phyloP scores from a whole-genome alignment of 30 jellyfish, hydroid and myxozoan genomes.

The Hydractinia echinata region DNA sequence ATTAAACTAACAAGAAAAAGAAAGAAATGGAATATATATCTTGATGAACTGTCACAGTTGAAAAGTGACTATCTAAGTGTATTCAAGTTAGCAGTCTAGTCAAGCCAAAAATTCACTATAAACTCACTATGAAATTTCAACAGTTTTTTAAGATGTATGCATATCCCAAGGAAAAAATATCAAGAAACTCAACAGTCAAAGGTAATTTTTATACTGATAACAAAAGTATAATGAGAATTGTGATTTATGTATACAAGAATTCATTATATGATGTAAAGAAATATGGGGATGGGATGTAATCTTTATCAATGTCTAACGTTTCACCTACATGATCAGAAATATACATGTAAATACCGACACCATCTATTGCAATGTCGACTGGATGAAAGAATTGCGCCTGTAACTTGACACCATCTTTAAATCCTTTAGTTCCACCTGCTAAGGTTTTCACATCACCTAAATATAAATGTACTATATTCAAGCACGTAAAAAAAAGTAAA shows the following conservation, averaged over 20 bases:
- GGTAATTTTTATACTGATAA: no score
- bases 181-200: neutral
- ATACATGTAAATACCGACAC: constrained; percentile 20
- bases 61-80: neutral
- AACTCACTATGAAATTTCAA: no score
- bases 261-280: neutral
- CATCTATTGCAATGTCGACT: constrained; percentile 18
- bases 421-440: constrained; percentile 35
- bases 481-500: no score
- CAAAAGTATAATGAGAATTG: neutral
- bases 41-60: neutral
- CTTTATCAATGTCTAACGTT: neutral
- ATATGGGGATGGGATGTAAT: neutral
- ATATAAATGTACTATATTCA: neutral
- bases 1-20: constrained; percentile 24
- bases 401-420: constrained; percentile 28
- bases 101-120: no score
- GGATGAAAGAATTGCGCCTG: constrained; percentile 24
- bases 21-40: neutral
- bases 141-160: no score
- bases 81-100: neutral
- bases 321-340: constrained; percentile 26
- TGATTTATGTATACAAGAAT: neutral
- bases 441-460: constrained; percentile 34
- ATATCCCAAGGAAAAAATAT: no score